These are phyloP conservation scores for Ornithoptera alexandrae DNA, from an alignment of 2,888 invertebrate genomes.

Conservation along the genomic window DNA sequence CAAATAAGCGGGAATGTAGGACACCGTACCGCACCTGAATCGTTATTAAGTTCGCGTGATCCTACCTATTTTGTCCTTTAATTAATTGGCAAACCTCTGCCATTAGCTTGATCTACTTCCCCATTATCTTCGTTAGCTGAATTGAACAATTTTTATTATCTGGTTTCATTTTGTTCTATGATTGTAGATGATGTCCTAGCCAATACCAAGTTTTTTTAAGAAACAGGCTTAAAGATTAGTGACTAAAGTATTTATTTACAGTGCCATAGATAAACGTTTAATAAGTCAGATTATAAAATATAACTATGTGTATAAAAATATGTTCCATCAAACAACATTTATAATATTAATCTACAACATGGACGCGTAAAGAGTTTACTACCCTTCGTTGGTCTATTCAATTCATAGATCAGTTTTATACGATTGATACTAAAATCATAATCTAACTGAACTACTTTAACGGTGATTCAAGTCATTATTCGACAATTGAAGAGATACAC, in stretches of 20 bases:
- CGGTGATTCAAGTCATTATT: constrained; percentile 16
- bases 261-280: no score
- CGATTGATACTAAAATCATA: constrained; percentile 15
- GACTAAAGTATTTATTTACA: no score
- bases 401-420: constrained; percentile 1
- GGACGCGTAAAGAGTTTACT: neutral
- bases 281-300: no score
- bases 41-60: constrained; percentile 60
- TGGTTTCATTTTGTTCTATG: constrained; percentile 3
- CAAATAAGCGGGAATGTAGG: constrained; percentile 49
- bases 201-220: no score
- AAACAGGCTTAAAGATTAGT: no score
- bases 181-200: neutral
- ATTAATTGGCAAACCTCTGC: constrained; percentile 69
- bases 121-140: constrained; percentile 40
- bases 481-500: constrained; percentile 2
- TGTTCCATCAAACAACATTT: no score
- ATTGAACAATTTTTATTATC: constrained; percentile 23
- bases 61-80: constrained; percentile 56
- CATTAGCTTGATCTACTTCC: constrained; percentile 65
- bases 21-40: constrained; percentile 49
- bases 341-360: neutral
- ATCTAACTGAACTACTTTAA: constrained; percentile 20
- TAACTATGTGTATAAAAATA: no score
- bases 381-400: neutral